These are phyloP conservation scores for Prenolepis imparis DNA, from an alignment of 2,888 invertebrate genomes.

Conservation along the genomic window DNA sequence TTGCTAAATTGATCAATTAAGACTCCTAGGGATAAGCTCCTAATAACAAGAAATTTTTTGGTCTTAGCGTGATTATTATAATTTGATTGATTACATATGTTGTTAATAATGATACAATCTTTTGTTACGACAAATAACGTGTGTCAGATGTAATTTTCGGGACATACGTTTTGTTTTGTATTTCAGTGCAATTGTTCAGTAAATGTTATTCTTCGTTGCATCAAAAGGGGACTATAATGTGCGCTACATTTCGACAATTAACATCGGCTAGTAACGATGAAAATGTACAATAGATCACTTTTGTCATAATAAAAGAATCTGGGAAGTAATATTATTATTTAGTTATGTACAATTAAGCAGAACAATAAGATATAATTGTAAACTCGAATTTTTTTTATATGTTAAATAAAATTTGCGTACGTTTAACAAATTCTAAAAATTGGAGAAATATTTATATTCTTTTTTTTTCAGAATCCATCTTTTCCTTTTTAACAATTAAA, in stretches of 20 bases:
- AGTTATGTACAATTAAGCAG: conserved; percentile 30
- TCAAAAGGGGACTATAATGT: background rate
- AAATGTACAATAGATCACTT: conserved; percentile 56
- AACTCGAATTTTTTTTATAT: conserved; percentile 21
- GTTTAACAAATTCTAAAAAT: conserved; percentile 2
- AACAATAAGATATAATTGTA: conserved; percentile 13
- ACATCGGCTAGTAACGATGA: conserved; percentile 64
- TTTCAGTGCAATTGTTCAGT: conserved; percentile 27
- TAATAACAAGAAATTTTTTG: background rate
- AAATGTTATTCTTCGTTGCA: conserved; percentile 2
- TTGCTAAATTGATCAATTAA: conserved; percentile 27
- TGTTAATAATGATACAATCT: conserved; percentile 2
- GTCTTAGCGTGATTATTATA: conserved; percentile 18
- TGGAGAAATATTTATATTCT: background rate
- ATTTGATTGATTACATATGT: background rate
- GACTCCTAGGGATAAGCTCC: background rate
- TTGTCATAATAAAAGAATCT: conserved; percentile 23
- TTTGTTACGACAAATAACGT: conserved; percentile 7
- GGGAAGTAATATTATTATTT: conserved; percentile 29
- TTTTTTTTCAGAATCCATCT: background rate
- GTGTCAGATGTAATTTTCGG: conserved; percentile 7
- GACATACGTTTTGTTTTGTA: conserved; percentile 25
- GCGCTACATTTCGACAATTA: conserved; percentile 35
- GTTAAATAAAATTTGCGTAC: conserved; percentile 46
- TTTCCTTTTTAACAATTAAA: background rate